A percentile compares a stretch with the other conserved stretches of the same genome.
Evolutionary conservation across 2,113 vertebrate genomes (phyloP).

Genomic region (Arothron firmamentum): DNA sequence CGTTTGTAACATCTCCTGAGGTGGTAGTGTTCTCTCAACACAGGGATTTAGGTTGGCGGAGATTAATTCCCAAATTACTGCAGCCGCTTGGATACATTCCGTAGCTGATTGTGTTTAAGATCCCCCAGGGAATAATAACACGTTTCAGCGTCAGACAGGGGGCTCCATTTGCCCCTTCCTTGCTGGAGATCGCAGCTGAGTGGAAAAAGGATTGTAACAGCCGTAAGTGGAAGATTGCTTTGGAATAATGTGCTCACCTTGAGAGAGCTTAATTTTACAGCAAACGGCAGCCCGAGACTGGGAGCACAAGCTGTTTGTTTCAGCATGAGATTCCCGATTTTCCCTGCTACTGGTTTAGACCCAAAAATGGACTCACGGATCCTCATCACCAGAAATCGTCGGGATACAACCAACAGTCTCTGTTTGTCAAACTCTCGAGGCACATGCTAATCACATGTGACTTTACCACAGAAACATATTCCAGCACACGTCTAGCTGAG

Average conservation of each 20-base stretch:
- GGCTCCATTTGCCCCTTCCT: neutral
- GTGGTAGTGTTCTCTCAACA: neutral
- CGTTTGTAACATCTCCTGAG: constrained; percentile 10
- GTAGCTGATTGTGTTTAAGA: too few relatives aligned
- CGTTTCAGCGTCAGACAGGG: neutral
- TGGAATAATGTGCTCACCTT: neutral
- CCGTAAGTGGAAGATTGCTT: constrained; percentile 4
- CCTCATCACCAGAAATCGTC: neutral
- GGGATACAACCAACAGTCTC: neutral
- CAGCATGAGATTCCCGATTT: constrained; percentile 9
- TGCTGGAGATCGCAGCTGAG: neutral
- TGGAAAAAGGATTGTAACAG: constrained; percentile 8
- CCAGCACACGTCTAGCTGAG: too few relatives aligned
- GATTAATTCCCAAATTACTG: neutral
- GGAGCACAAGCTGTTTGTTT: constrained; percentile 7
- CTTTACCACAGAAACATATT: too few relatives aligned
- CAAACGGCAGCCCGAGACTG: neutral
- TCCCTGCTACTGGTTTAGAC: neutral
- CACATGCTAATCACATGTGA: too few relatives aligned
- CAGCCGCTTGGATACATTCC: neutral
- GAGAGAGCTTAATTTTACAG: neutral
- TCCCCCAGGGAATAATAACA: neutral
- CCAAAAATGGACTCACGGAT: neutral
- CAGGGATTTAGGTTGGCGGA: neutral
- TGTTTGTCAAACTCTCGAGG: neutral